Base-by-base conservation (phyloP, 2,797 vertebrate species). In the Chaunax sp. region DNA sequence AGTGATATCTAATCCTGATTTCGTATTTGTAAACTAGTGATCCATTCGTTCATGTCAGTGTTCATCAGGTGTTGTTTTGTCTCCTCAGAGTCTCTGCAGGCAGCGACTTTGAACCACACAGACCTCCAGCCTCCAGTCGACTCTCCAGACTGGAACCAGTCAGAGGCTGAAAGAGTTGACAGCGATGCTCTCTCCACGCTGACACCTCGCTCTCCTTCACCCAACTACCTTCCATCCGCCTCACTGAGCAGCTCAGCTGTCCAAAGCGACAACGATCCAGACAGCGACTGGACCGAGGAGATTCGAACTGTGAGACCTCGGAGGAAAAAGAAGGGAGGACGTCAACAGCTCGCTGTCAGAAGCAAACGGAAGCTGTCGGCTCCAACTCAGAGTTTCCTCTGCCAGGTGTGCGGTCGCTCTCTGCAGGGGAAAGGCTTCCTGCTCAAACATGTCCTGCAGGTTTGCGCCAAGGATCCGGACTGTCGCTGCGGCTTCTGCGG, bases 351-450 rank as follows among this genome's bases (percentile, higher is more conserved):
- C 4, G 7, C 2, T 0, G 0, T 35, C 16, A 22, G 22, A 13
- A 66, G n/a, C 16, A 65, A 45, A 8, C 73, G 62, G 3, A 81
- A 54, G 10, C 49, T 58, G 0, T 41, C 33, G 0, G 10, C 16
- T 5, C 68, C 74, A 0, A 13, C 61, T 4, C 75, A 57, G 59
- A 68, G 25, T 1, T 68, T 76, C 46, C 23, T 2, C 45, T 88
- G 88, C 13, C 22, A 45, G 0, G 83, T 81, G 4, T 90, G 88
- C 5, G 66, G 64, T 1, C 78, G 80, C 11, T 0, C 70, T 14
- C 77, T 87, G 51, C 85, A 79, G 26, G 85, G 83, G 0, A 81
- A 81, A 69, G 86, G 85, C 25, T 84, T 78, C 58, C 62, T 90
- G 59, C 73, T 87, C 46, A 83, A 84, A 54, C 88, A 90, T 1